These are phyloP conservation scores for Trogon surrucura DNA, from an alignment of 2,113 vertebrate genomes.

Conservation along the genomic window DNA sequence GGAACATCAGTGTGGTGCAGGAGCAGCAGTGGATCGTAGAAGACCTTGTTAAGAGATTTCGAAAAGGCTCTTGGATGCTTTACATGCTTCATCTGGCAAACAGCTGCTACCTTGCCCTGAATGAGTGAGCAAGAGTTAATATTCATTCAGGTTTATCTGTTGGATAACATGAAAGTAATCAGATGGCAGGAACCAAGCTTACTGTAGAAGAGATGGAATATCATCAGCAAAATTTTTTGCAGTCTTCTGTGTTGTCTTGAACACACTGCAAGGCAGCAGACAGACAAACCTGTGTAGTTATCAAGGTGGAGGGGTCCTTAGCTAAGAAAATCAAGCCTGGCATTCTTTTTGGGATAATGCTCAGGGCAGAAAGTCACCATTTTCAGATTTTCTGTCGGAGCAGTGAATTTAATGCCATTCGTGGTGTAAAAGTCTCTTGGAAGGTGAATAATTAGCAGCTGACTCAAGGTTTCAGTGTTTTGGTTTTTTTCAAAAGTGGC, in stretches of 20 bases:
- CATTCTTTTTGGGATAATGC: not conserved
- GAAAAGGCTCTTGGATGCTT: not conserved
- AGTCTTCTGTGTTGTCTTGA: not conserved
- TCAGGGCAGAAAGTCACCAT: not conserved
- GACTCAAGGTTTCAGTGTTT: not conserved
- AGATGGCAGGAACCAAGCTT: not conserved
- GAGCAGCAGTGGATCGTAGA: not conserved
- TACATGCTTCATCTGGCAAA: not conserved
- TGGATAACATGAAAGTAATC: not conserved
- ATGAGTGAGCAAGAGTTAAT: not conserved
- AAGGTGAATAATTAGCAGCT: not conserved
- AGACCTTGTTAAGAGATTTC: not conserved
- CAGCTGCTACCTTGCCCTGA: not conserved
- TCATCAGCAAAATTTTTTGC: not conserved
- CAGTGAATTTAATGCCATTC: not conserved
- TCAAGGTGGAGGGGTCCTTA: not conserved
- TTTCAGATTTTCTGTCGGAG: not conserved
- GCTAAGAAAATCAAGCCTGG: not conserved
- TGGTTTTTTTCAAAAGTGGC: not conserved
- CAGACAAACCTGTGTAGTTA: not conserved
- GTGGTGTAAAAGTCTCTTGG: not conserved
- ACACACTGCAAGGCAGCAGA: not conserved
- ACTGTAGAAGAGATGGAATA: not conserved
- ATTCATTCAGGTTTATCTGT: not conserved
- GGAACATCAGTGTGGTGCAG: not conserved